Evolutionary conservation across 2,888 invertebrate species (phyloP).

Genomic region (Drosophila flavopinicola): DNA sequence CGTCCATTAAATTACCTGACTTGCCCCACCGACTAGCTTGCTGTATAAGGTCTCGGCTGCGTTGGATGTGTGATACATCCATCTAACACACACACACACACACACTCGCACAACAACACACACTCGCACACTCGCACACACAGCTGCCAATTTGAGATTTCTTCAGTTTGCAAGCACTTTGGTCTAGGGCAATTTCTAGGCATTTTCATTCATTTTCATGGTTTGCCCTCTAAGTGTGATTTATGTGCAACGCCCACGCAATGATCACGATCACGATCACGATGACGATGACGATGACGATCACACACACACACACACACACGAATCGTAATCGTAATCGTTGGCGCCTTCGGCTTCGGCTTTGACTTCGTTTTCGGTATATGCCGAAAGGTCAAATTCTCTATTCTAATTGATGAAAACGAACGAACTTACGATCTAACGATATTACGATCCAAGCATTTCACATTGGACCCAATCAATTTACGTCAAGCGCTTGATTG

Average conservation of each 20-base stretch:
- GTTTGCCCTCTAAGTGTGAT: conserved; percentile 61
- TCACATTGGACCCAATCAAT: conserved; percentile 53
- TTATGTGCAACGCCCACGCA: conserved; percentile 69
- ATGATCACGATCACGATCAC: conserved; percentile 27
- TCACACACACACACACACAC: not conserved
- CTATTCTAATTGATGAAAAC: conserved; percentile 63
- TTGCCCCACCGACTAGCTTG: conserved; percentile 10
- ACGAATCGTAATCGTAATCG: conserved; percentile 25
- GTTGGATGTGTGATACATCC: conserved; percentile 13
- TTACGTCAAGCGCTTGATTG: conserved; percentile 68
- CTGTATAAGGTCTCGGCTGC: conserved; percentile 48
- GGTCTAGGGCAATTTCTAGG: conserved; percentile 38
- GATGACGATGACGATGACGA: conserved; percentile 27
- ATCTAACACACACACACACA: no score
- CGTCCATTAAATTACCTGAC: conserved; percentile 44
- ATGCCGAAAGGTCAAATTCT: conserved; percentile 68
- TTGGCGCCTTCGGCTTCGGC: conserved; percentile 10
- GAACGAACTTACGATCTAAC: conserved; percentile 22
- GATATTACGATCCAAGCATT: conserved; percentile 35
- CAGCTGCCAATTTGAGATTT: conserved; percentile 31
- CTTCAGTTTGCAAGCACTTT: not conserved
- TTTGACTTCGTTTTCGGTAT: not conserved
- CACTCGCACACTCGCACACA: conserved; percentile 1
- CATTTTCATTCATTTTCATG: conserved; percentile 17
- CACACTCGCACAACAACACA: no score